Evolutionary conservation across 2,888 invertebrate species (phyloP).

Genomic region (Xestobium rufovillosum): DNA sequence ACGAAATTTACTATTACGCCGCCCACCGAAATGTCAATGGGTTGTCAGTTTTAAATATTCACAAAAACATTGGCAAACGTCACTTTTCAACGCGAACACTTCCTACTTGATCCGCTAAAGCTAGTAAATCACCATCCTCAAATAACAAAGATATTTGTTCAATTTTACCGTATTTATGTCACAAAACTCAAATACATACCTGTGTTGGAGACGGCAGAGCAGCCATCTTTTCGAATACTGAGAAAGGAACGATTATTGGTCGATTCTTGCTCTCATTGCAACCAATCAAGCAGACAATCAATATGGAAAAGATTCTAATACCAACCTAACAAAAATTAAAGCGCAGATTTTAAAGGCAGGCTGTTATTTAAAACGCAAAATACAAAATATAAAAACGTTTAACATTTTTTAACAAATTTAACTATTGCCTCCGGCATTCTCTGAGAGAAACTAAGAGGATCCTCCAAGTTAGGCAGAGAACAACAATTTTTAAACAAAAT

Average conservation of each 20-base stretch:
- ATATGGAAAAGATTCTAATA: constrained; percentile 24
- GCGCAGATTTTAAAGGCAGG: not conserved
- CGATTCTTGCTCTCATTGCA: constrained; percentile 24
- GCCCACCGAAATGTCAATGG: constrained; percentile 33
- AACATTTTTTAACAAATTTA: not conserved
- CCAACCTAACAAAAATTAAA: constrained; percentile 10
- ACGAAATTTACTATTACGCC: constrained; percentile 33
- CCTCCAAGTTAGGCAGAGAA: no score
- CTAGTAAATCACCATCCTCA: no score
- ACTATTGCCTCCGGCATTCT: no score
- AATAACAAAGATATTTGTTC: no score
- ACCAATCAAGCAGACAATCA: constrained; percentile 36
- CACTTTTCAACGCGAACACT: not conserved
- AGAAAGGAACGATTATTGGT: constrained; percentile 31
- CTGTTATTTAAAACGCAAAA: not conserved
- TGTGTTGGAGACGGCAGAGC: constrained; percentile 79
- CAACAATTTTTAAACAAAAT: constrained; percentile 33
- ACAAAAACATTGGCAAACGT: constrained; percentile 1
- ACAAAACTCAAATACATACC: constrained; percentile 48
- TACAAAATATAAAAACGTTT: not conserved
- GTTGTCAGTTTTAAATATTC: not conserved
- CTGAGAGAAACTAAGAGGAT: no score
- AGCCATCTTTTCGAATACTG: constrained; percentile 63
- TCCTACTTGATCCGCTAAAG: no score
- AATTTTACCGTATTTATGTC: constrained; percentile 5